Conservation (phyloP, 2,113 vertebrate species). For the Rhabdomys dilectus region DNA sequence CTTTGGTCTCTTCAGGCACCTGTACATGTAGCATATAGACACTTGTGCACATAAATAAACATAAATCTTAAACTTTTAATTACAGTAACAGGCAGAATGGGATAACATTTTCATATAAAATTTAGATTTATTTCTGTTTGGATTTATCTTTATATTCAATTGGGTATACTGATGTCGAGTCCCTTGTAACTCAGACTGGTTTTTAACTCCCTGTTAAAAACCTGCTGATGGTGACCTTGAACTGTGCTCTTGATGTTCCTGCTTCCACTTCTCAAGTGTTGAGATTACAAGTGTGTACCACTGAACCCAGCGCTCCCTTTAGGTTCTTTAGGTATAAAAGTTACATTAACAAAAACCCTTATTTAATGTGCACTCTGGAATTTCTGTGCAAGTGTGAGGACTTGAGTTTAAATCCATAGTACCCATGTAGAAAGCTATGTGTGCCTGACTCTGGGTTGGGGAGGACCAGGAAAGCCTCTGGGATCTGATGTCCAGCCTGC, state of each 20-base stretch:
- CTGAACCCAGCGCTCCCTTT: not conserved
- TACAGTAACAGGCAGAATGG: constrained; percentile 8
- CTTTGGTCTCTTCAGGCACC: not conserved
- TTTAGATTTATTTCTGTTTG: not conserved
- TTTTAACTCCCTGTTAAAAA: constrained; percentile 43
- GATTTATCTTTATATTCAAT: not conserved
- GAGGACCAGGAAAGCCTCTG: not conserved
- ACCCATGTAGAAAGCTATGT: not conserved
- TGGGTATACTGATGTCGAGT: not conserved
- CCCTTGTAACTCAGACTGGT: not conserved
- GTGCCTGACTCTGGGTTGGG: not conserved
- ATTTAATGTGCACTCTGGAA: not conserved
- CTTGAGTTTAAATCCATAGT: not conserved
- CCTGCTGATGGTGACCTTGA: not conserved
- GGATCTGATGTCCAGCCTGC: not conserved
- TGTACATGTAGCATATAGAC: not conserved
- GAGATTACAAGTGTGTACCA: not conserved
- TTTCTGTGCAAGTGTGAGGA: not conserved
- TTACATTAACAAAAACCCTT: not conserved
- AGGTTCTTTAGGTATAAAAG: not conserved
- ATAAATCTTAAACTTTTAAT: not conserved
- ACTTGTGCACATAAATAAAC: not conserved
- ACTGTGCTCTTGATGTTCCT: not conserved
- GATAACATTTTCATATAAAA: not conserved
- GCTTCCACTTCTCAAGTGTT: not conserved